phyloP scores from a whole-genome alignment of 2,888 invertebrate genomes.

The Sarcophaga rosellei region DNA sequence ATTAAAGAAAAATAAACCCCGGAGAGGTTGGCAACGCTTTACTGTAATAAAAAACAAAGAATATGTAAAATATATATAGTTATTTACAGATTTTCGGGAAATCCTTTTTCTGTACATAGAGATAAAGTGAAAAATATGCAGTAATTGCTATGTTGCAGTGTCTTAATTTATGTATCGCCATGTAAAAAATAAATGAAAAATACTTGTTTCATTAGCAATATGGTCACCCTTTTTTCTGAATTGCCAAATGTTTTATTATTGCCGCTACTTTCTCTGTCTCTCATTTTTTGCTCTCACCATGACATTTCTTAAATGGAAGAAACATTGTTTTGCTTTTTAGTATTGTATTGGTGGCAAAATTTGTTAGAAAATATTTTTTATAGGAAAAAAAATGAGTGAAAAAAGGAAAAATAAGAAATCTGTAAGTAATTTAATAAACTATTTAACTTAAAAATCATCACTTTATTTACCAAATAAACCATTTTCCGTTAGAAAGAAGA shows the following conservation, averaged over 20 bases:
- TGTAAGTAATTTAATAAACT: slow-evolving; percentile 70
- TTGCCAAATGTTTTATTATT: no score
- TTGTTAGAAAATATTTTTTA: neutral
- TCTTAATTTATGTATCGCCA: no score
- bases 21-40: slow-evolving; percentile 18
- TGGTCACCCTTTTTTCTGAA: no score
- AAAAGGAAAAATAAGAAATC: slow-evolving; percentile 79
- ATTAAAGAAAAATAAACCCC: neutral
- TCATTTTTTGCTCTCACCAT: neutral
- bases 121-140: no score
- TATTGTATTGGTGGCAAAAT: neutral
- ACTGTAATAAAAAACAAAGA: neutral
- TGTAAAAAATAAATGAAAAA: no score
- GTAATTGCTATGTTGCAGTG: no score
- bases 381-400: slow-evolving; percentile 74
- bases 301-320: neutral
- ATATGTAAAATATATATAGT: no score
- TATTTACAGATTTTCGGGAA: no score
- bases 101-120: no score
- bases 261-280: no score
- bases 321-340: slow-evolving; percentile 37
- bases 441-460: slow-evolving; percentile 79
- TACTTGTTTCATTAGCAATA: no score
- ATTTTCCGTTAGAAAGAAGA: slow-evolving; percentile 85
- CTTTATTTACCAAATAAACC: slow-evolving; percentile 11